Percentiles rank a stretch among this genome's conserved stretches.
phyloP scores from a whole-genome alignment of 2,888 invertebrate genomes.

The Heliconius sara region DNA sequence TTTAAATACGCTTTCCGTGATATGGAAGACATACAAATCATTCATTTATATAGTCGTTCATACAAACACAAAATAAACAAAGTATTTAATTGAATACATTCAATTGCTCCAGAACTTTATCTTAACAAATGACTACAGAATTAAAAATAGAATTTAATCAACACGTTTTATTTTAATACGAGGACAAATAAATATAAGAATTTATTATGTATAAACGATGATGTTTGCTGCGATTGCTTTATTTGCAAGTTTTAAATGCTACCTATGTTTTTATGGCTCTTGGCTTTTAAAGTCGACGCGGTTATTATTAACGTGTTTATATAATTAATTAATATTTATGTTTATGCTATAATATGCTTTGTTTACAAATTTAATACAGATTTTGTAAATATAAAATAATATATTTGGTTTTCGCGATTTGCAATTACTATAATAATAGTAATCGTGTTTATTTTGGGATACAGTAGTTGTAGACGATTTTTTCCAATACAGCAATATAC shows the following conservation, averaged over 20 bases:
- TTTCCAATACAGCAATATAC: too few species aligned
- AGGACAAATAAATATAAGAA: conserved; percentile 30
- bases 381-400: too few species aligned
- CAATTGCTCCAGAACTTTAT: conserved; percentile 28
- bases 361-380: too few species aligned
- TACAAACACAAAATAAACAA: conserved; percentile 8
- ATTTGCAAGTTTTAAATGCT: conserved; percentile 11
- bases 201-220: conserved; percentile 27
- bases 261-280: conserved; percentile 2
- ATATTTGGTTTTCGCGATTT: too few species aligned
- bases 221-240: conserved; percentile 17
- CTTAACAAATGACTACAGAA: conserved; percentile 33
- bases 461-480: too few species aligned
- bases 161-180: conserved; percentile 31
- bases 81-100: conserved; percentile 19
- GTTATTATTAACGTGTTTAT: not conserved
- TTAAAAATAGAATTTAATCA: conserved; percentile 38
- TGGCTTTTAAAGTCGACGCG: conserved; percentile 16
- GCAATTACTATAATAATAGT: too few species aligned
- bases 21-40: not conserved
- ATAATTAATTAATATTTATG: too few species aligned
- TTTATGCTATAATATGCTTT: too few species aligned
- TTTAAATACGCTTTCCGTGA: not conserved
- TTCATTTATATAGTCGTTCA: not conserved
- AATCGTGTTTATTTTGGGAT: too few species aligned